Evolutionary conservation across 2,797 vertebrate species (phyloP), one percentile per base, ranked within the genome.

Genomic region (Enteromius unitaeniatus): DNA sequence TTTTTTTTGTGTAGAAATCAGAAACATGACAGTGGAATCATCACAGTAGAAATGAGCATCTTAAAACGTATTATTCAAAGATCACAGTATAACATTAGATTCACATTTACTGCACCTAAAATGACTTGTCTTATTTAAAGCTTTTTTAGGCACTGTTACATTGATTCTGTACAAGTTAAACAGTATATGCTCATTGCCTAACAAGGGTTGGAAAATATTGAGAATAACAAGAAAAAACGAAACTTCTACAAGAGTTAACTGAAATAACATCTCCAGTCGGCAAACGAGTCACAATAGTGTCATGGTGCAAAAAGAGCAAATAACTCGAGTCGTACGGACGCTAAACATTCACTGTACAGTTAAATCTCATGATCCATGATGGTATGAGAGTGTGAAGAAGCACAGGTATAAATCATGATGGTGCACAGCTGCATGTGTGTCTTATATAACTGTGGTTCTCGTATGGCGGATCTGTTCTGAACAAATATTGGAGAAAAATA

Each of bases 1-100:
- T 6, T 28, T 8, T 23, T 19, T 23, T 64, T 37, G 5, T 28
- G 47, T 17, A n/a, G 14, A 40, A 75, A 62, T 14, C 9, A 67
- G 45, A 82, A 64, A 72, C 23, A 80, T 34, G 42, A 79, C 77
- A 69, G 17, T 47, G n/a, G 26, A 77, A n/a, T 69, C 34, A 17
- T 77, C 23, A 55, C 37, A 83, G 49, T 49, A 69, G 64, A 60
- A 40, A 65, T 6, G 6, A 34, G 26, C 58, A 4, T 78, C 76
- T 62, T 13, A 28, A 40, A 62, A 21, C 40, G 0, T 60, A 42
- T 42, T 45, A 28, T 60, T 62, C 62, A n/a, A 55, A 72, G 14
- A 37, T 58, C 19, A 53, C 76, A 65, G 68, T 28, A 60, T 58
- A 15, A 26, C 53, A 65, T 15, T 34, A 47, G 51, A 45, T 65